Percentiles rank a stretch among this genome's conserved stretches.
These are phyloP conservation scores for Heteractis magnifica DNA, from an alignment of 92 coral and sea anemone genomes.

Conservation along the genomic window DNA sequence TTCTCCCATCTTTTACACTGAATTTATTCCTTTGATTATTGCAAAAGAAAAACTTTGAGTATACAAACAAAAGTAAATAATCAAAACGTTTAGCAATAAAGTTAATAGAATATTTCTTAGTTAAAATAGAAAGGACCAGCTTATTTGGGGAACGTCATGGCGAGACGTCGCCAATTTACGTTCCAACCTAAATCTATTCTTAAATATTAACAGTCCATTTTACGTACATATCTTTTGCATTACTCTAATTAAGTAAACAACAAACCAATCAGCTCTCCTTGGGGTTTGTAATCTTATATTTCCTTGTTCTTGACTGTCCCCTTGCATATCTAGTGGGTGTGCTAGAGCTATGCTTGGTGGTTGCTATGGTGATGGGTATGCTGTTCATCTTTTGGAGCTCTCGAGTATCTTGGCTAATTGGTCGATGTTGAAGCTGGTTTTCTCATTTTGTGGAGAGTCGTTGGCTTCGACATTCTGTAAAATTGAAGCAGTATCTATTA, in stretches of 20 bases:
- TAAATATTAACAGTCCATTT: background rate
- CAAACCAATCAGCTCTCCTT: background rate
- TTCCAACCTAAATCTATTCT: background rate
- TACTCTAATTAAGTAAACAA: background rate
- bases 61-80: background rate
- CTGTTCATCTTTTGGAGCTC: constrained; percentile 7
- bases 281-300: background rate
- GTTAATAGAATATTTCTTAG: background rate
- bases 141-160: background rate
- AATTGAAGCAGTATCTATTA: background rate
- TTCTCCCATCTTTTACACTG: background rate
- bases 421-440: constrained; percentile 13
- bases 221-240: background rate
- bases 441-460: constrained; percentile 7
- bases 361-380: constrained; percentile 1
- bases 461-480: constrained; percentile 10
- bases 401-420: constrained; percentile 17
- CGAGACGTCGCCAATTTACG: background rate
- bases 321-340: background rate
- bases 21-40: background rate
- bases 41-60: background rate
- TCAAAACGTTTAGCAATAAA: background rate
- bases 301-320: background rate
- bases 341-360: background rate
- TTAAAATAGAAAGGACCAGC: background rate